Evolutionary conservation across 2,888 invertebrate species (phyloP), one percentile per base, ranked within the genome.

Genomic region (Andrena hattorfiana): DNA sequence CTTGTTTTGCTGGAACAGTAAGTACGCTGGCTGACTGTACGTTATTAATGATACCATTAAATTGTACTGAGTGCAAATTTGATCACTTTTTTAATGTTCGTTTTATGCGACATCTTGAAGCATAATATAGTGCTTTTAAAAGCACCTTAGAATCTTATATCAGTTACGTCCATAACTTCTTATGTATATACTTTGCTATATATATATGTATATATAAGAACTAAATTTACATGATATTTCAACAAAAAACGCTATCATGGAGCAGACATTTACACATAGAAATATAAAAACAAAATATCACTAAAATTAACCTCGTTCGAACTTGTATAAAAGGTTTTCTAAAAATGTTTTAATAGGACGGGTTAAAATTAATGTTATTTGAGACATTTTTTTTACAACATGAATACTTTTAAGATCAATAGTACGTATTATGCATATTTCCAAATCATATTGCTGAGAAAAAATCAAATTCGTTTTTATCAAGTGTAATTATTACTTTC

Each of bases 151-250:
- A 86, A 85, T 81, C 85, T 88, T 87, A 86, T 85, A 87, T 83
- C 85, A 72, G 85, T 91, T 88, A 86, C 86, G 90, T 90, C 85
- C 90, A 87, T 89, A 89, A 85, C 85, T 85, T 85, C 85, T 86
- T 83, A 83, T 87, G 77, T 85, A 84, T 89, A 88, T 76, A 85
- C 51, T 83, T 87, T 81, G 70, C 73, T 90, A 83, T 89, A 90
- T n/a, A n/a, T n/a, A n/a, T n/a, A n/a, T n/a, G n/a, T n/a, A n/a
- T n/a, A n/a, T 90, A 85, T 90, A 91, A 84, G 88, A 89, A 90
- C 90, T 93, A 91, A 93, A 93, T 93, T 92, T 93, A 93, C 93
- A 93, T 92, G 93, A 93, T 93, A 93, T 93, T 88, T 93, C 91
- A 93, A 93, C 92, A 93, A 91, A 93, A 92, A 92, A 90, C 90